These are phyloP conservation scores for Campylomormyrus numenius DNA, from an alignment of 2,113 vertebrate species.

Conservation along the genomic window DNA sequence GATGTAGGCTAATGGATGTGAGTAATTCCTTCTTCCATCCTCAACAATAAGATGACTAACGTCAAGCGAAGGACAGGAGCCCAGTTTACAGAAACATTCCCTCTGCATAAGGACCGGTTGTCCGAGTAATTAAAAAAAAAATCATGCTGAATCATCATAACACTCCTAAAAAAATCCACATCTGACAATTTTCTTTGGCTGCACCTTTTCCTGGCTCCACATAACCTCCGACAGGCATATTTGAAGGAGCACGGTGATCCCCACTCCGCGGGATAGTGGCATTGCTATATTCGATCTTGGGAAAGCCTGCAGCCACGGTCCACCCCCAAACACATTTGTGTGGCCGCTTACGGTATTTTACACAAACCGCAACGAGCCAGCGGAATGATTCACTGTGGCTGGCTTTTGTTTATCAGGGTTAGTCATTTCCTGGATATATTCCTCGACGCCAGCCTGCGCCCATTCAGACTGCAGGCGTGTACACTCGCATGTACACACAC, in stretches of 20 bases:
- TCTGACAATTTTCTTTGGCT: background rate
- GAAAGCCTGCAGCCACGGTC: background rate
- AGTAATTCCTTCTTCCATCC: background rate
- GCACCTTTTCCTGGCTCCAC: background rate
- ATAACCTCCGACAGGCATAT: background rate
- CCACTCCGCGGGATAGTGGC: background rate
- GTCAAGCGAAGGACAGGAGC: background rate
- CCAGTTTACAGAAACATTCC: background rate
- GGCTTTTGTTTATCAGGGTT: slow-evolving; percentile 18
- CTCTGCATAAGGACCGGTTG: background rate
- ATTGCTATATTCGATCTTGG: background rate
- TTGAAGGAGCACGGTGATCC: background rate
- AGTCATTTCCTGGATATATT: slow-evolving; percentile 24
- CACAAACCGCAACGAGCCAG: background rate
- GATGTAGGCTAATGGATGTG: background rate
- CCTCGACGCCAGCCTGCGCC: background rate
- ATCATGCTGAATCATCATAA: background rate
- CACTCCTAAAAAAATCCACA: background rate
- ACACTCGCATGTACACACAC: background rate
- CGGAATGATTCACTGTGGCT: slow-evolving; percentile 10
- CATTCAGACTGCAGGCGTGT: background rate
- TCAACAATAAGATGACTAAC: slow-evolving; percentile 5
- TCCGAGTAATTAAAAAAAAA: background rate
- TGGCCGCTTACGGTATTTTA: background rate
- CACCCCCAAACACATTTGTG: background rate